Evolutionary conservation across 2,888 invertebrate genomes (phyloP).

Genomic region (Nezara viridula): DNA sequence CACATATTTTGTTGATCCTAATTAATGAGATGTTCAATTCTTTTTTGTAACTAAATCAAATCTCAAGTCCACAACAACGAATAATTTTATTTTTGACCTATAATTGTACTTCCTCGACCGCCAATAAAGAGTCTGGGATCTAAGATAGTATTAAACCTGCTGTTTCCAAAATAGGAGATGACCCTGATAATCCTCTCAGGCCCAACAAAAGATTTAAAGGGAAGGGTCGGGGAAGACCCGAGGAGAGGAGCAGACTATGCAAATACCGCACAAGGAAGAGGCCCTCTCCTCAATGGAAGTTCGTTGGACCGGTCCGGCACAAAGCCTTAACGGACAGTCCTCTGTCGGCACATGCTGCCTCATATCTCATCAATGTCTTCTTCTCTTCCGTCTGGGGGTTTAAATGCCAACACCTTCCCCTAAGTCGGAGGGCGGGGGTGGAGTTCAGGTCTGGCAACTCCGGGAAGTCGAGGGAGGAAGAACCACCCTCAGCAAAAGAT

Average conservation of each 20-base stretch:
- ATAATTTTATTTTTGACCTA: no score
- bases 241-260: not conserved
- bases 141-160: not conserved
- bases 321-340: slow-evolving; percentile 26
- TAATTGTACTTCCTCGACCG: no score
- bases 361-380: slow-evolving; percentile 39
- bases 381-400: slow-evolving; percentile 43
- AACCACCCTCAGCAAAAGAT: not conserved
- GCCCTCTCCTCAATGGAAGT: not conserved
- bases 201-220: slow-evolving; percentile 25
- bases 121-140: no score
- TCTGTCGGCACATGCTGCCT: slow-evolving; percentile 3
- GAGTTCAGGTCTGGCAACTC: not conserved
- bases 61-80: no score
- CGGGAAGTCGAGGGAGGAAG: not conserved
- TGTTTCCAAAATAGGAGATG: not conserved
- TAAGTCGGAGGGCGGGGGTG: not conserved
- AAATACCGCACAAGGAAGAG: not conserved
- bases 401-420: not conserved
- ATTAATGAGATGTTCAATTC: no score
- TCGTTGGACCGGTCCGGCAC: slow-evolving; percentile 42
- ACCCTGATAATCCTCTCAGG: not conserved
- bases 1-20: no score
- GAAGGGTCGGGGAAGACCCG: not conserved
- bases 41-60: no score